These are phyloP conservation scores for Lagopus muta DNA, from an alignment of 2,113 vertebrate species.

Conservation along the genomic window DNA sequence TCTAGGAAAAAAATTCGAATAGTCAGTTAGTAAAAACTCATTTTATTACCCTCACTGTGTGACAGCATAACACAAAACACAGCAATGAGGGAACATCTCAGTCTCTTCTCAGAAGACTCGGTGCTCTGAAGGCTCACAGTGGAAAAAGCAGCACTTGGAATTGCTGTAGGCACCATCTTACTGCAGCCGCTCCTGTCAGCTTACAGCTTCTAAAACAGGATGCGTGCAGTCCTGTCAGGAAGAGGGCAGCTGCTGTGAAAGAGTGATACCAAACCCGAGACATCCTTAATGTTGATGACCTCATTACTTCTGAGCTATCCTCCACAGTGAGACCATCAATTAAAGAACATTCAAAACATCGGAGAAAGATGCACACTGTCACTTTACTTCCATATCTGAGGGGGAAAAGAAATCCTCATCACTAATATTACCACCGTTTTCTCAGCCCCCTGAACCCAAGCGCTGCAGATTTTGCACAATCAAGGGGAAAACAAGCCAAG, in stretches of 20 bases:
- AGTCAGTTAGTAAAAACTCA: background rate
- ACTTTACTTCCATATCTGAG: background rate
- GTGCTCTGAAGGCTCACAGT: background rate
- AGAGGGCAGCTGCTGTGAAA: slow-evolving; percentile 59
- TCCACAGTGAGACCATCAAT: background rate
- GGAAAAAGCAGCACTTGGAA: background rate
- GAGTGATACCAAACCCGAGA: slow-evolving; percentile 61
- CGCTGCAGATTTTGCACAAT: background rate
- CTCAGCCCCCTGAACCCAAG: background rate
- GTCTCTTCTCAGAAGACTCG: background rate
- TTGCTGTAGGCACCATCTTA: background rate
- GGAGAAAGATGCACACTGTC: background rate
- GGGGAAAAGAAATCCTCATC: background rate
- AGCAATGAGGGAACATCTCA: background rate
- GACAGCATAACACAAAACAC: background rate
- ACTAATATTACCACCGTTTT: background rate
- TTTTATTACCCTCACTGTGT: background rate
- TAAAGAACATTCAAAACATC: background rate
- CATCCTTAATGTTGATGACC: slow-evolving; percentile 1
- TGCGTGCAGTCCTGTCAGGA: slow-evolving; percentile 69
- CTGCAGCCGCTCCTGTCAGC: slow-evolving; percentile 25
- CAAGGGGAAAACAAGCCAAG: background rate
- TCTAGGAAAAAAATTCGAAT: slow-evolving; percentile 8
- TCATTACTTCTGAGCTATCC: background rate
- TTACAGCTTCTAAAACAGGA: slow-evolving; percentile 61